Conservation (phyloP, 2,797 vertebrate species). For the Periophthalmus magnuspinnatus region DNA sequence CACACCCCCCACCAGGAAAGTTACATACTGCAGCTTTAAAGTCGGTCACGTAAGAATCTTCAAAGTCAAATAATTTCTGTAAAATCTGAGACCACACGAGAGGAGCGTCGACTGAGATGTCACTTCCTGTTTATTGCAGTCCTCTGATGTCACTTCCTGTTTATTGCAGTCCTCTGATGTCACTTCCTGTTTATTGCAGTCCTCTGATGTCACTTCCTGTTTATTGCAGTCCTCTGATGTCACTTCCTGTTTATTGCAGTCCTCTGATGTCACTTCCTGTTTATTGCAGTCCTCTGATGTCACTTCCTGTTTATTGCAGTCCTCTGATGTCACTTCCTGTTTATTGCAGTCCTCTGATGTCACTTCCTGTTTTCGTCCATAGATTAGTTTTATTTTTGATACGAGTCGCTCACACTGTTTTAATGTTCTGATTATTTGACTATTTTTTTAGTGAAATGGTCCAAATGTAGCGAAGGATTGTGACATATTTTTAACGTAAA, state of each 20-base stretch:
- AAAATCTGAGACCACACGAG: not conserved
- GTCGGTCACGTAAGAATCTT: too few relatives aligned
- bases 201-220: too few relatives aligned
- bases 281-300: not conserved
- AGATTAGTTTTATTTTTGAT: not conserved
- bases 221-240: too few relatives aligned
- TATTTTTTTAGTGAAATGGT: not conserved
- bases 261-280: too few relatives aligned
- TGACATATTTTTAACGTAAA: not conserved
- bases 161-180: too few relatives aligned
- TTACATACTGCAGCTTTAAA: too few relatives aligned
- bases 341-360: not conserved
- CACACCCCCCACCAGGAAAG: too few relatives aligned
- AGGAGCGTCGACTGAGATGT: not conserved
- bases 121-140: too few relatives aligned
- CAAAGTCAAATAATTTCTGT: too few relatives aligned
- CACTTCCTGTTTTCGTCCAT: not conserved
- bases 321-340: constrained; percentile 10
- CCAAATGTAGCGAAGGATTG: not conserved
- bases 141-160: constrained; percentile 9
- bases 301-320: not conserved
- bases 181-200: too few relatives aligned
- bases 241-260: too few relatives aligned
- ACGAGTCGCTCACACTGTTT: not conserved
- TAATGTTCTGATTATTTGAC: not conserved